These are phyloP conservation scores for Campylorhamphus procurvoides DNA, from an alignment of 2,113 vertebrate species.

Conservation along the genomic window DNA sequence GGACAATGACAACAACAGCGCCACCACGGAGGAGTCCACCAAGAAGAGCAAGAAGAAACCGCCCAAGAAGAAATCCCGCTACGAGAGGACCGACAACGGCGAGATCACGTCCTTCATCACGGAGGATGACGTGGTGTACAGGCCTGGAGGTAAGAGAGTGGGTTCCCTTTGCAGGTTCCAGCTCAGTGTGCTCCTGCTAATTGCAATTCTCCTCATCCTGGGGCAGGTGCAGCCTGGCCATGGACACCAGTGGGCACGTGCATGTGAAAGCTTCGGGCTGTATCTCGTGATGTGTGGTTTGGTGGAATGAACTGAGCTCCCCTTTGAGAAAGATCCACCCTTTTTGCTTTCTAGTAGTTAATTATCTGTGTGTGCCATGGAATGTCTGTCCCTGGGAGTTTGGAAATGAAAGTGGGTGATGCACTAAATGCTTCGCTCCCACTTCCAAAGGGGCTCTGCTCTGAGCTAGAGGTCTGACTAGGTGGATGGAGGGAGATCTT, in stretches of 20 bases:
- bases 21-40: conserved; percentile 87
- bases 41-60: conserved; percentile 97
- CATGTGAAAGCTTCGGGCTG: rapidly evolving
- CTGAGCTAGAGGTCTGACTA: not conserved
- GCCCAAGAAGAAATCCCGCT: conserved; percentile 96
- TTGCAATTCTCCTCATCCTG: not conserved
- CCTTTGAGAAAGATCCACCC: not conserved
- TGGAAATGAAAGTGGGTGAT: not conserved
- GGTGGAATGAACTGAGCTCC: not conserved
- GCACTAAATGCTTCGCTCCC: not conserved
- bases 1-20: conserved; percentile 92
- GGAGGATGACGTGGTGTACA: conserved; percentile 93
- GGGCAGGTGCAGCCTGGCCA: not conserved
- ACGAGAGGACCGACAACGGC: conserved; percentile 92
- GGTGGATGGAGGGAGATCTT: not conserved
- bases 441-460: rapidly evolving
- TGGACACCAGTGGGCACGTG: not conserved
- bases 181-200: not conserved
- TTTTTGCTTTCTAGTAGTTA: rapidly evolving
- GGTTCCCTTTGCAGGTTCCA: no score
- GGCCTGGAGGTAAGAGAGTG: conserved; percentile 80
- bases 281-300: rapidly evolving
- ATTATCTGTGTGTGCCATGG: rapidly evolving
- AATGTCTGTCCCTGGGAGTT: not conserved
- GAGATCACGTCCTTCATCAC: conserved; percentile 97